Base-by-base conservation (phyloP, 2,113 vertebrate species). In the Triplophysa siluroides region DNA sequence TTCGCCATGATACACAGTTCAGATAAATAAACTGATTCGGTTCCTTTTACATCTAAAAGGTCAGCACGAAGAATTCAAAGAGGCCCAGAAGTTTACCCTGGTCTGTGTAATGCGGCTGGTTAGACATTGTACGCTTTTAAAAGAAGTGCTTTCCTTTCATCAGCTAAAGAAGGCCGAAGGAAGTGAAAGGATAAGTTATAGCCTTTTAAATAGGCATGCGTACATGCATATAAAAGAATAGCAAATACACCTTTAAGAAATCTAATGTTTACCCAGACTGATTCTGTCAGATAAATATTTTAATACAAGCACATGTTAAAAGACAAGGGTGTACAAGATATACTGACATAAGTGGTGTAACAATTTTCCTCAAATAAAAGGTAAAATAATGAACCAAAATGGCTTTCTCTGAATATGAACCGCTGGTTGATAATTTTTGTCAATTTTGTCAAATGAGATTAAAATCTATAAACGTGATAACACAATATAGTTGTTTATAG, bases 1-100 rank as follows among this genome's bases (percentile, higher is more conserved):
- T 81, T 64, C 58, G 76, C 56, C 79, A 69, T 75, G 83, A 84
- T 78, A 71, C 81, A 78, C 50, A 67, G 81, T 83, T 83, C 79
- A 81, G 78, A 85, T 85, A 85, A 83, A 83, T 83, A 83, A 78
- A 79, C 79, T 76, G 76, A 62, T 56, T 71, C 62, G 76, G 52
- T 79, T 50, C 74, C 41, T 72, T 65, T 60, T 79, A 82, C 80
- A 85, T 64, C 76, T 60, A 41, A 71, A 76, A 83, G 81, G 81
- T 85, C 81, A 85, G 72, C 24, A 26, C 8, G 29, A 72, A 62
- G 33, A 78, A 85, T 81, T 83, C 68, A 83, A 78, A 79, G 81
- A 81, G 76, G 70, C 71, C 41, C 66, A 62, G 19, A 81, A 79
- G 79, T 83, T 83, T 81, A 75, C 81, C 65, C 81, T 58, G 61